phyloP scores from a whole-genome alignment of 2,113 vertebrate species.

The Bos indicus region DNA sequence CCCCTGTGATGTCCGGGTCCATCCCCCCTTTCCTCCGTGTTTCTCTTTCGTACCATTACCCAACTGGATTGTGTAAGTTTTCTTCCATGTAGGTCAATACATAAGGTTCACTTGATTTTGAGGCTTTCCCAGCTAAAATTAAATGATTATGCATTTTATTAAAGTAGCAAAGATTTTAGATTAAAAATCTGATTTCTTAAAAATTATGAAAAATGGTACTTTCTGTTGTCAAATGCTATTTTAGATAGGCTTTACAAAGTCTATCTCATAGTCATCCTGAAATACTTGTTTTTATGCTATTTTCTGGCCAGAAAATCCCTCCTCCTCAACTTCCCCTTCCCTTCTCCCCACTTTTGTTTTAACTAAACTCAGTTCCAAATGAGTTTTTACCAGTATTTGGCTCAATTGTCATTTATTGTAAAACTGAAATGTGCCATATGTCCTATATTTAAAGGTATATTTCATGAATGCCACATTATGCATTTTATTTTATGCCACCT shows the following conservation, averaged over 20 bases:
- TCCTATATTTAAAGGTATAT: neutral
- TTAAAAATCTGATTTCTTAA: neutral
- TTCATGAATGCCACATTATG: neutral
- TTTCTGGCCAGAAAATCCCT: neutral
- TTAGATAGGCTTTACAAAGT: neutral
- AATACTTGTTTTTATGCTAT: neutral
- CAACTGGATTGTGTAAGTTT: neutral
- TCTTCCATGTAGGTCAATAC: neutral
- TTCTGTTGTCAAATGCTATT: neutral
- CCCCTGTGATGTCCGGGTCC: neutral
- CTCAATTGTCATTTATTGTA: neutral
- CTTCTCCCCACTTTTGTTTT: neutral
- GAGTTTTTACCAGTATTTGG: neutral
- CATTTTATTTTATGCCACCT: neutral
- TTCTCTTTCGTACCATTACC: neutral
- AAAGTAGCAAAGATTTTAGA: neutral
- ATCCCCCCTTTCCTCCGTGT: neutral
- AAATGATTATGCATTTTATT: neutral
- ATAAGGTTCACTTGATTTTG: neutral
- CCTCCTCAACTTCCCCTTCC: accelerated
- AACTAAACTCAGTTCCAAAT: neutral
- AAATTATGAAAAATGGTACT: neutral
- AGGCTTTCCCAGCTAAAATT: neutral
- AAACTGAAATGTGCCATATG: neutral
- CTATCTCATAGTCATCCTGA: neutral